Percentiles rank a stretch among this genome's conserved stretches.
Evolutionary conservation across 1,140 invertebrate genomes (phyloP).

Genomic region (Paralvinella palmiformis): DNA sequence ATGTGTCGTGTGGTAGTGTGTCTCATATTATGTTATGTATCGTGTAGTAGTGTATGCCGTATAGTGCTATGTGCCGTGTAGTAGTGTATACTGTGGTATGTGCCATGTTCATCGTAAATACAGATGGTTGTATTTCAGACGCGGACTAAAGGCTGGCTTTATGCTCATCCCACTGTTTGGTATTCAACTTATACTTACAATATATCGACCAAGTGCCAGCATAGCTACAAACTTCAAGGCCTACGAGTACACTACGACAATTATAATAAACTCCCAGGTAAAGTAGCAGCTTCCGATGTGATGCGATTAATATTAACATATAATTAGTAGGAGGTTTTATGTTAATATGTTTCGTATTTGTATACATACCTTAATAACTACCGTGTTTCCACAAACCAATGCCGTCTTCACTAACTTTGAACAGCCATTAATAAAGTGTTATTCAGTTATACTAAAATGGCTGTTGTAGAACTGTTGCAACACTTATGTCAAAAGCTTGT

Average conservation of each 20-base stretch:
- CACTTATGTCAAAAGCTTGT: too few species aligned
- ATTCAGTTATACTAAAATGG: too few species aligned
- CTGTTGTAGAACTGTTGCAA: too few species aligned
- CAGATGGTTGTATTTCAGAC: conserved; percentile 25
- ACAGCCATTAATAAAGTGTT: too few species aligned
- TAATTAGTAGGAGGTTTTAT: too few species aligned
- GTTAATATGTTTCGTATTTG: too few species aligned
- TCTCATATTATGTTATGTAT: not conserved
- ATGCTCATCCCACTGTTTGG: conserved; percentile 69
- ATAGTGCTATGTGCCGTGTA: not conserved
- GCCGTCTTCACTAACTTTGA: too few species aligned
- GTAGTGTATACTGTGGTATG: not conserved
- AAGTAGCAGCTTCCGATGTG: too few species aligned
- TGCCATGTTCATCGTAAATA: not conserved
- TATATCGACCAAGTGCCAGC: conserved; percentile 61
- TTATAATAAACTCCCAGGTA: conserved; percentile 35
- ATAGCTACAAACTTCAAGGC: conserved; percentile 14
- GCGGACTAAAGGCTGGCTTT: conserved; percentile 61
- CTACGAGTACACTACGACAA: conserved; percentile 34
- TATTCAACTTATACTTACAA: conserved; percentile 76
- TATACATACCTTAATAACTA: too few species aligned
- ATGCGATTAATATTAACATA: too few species aligned
- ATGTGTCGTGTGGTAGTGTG: not conserved
- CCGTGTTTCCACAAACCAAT: too few species aligned
- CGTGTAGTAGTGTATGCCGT: not conserved